Evolutionary conservation across 2,113 vertebrate species (phyloP), one percentile per base, ranked within the genome.

Genomic region (Gadus macrocephalus): DNA sequence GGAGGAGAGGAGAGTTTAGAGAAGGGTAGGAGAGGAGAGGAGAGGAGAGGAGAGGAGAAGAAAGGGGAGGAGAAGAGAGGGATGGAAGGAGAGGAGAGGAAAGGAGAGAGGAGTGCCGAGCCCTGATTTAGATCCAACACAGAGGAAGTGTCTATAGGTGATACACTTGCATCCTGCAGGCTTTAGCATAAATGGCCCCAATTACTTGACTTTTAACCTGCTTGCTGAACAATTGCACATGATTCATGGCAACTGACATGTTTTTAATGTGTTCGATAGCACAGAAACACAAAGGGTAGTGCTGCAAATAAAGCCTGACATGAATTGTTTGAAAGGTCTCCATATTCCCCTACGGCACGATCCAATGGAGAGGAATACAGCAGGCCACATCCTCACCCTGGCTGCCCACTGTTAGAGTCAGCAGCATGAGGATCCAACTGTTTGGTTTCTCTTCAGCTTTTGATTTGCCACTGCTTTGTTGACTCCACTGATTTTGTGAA

Each of bases 101-200:
- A 16, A 20, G 53, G 15, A 19, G 22, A 55, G 20, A 19, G 5
- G 60, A 62, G 58, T n/a, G 4, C 17, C 7, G 58, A 20, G 4
- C 12, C 7, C 15, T n/a, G 67, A 69, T 64, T 15, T 64, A 28
- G 19, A 68, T 73, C 59, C 59, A 77, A 77, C 62, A 28, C 62
- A 60, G 74, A 35, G 74, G 64, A 61, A 68, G 42, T 49, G 61
- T 73, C 63, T 15, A 14, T 62, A 64, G 66, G 25, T 65, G 66
- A 71, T 66, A 70, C 74, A 56, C 28, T 62, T 70, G 59, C 58
- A 74, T 58, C 70, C 77, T 73, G 77, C 67, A 15, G 72, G 78
- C 72, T 66, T 71, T 71, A 56, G 62, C 42, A 78, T 81, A 80
- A 66, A 83, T 64, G 28, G 31, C 4, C 31, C 31, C 31, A 5